Evolutionary conservation across 2,888 invertebrate species (phyloP), one percentile per base, ranked within the genome.

Genomic region (Heterodera filipjevi): DNA sequence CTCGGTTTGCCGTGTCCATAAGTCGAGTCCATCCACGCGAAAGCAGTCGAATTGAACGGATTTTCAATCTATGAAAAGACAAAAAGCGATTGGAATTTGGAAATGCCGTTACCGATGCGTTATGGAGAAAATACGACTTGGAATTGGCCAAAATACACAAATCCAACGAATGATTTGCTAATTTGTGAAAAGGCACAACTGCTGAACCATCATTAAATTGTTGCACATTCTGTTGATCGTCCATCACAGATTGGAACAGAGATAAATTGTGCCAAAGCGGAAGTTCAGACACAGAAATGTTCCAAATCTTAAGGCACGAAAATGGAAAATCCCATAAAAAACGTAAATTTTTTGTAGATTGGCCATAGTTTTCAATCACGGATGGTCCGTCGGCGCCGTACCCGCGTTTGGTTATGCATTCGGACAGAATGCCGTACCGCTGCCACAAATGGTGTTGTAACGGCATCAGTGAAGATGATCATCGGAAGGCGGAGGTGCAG

Each of bases 1-100:
- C 49, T 77, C 46, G 70, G n/a, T 27, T 77, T 77, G 3, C 77
- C 77, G 14, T 77, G 44, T 8, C 77, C 77, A 70, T 77, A 77
- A 35, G 44, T 71, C 1, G 77, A 33, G 70, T 77, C 77, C 46
- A 77, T 35, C 77, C 77, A 77, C 3, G 59, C 77, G 35, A 77
- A 77, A 49, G 33, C 19, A 3, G 46, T 77, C 49, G 77, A 71
- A 44, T 77, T 77, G 53, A 71, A 77, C 14, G 19, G 53, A 46
- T 77, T 77, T 44, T 71, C 71, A 30, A 32, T 30, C 77, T 77
- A n/a, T 35, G 35, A n/a, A 35, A 33, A 35, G 0, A 2, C 59
- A 22, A n/a, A n/a, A 27, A 59, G 2, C 10, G 27, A 59, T 5
- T n/a, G 27, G 22, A 53, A 59, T 0, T 59, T 33, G 1, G 19